Conservation (phyloP, 2,797 vertebrate genomes). For the Sebastes hopkinsi region DNA sequence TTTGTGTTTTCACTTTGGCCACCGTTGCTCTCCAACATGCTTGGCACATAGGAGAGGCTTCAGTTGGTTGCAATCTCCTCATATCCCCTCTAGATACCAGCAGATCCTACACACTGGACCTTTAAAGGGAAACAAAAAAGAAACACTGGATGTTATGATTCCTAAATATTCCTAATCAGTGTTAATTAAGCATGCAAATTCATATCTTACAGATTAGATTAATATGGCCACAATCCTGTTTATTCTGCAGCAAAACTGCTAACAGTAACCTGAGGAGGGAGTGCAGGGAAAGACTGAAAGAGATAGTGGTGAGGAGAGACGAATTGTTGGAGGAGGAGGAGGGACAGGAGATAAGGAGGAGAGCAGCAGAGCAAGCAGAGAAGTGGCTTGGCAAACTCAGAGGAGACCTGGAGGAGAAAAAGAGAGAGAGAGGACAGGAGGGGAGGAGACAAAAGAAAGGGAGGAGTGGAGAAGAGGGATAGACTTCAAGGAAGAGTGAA, state of each 20-base stretch:
- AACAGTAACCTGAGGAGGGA: conserved; percentile 14
- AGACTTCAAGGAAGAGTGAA: conserved; percentile 38
- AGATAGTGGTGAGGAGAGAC: conserved; percentile 5
- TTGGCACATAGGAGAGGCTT: no score
- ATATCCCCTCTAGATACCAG: fast-evolving
- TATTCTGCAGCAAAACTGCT: conserved; percentile 16
- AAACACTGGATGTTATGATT: neutral
- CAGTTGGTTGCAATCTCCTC: no score
- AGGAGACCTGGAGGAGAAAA: conserved; percentile 35
- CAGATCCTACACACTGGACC: no score
- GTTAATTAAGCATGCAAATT: neutral
- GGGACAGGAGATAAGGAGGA: conserved; percentile 36
- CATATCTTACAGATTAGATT: neutral
- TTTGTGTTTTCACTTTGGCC: no score
- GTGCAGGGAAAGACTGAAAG: conserved; percentile 15
- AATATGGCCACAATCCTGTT: neutral
- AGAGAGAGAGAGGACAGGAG: neutral
- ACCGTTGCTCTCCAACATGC: no score
- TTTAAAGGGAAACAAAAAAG: neutral
- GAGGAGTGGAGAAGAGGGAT: conserved; percentile 20
- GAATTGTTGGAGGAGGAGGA: conserved; percentile 10
- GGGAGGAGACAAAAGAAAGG: conserved; percentile 10
- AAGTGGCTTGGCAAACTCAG: conserved; percentile 40
- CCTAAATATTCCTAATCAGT: neutral
- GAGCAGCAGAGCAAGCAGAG: conserved; percentile 34